Conservation (phyloP, 2,888 invertebrate genomes). For the Temnothorax ravouxi region DNA sequence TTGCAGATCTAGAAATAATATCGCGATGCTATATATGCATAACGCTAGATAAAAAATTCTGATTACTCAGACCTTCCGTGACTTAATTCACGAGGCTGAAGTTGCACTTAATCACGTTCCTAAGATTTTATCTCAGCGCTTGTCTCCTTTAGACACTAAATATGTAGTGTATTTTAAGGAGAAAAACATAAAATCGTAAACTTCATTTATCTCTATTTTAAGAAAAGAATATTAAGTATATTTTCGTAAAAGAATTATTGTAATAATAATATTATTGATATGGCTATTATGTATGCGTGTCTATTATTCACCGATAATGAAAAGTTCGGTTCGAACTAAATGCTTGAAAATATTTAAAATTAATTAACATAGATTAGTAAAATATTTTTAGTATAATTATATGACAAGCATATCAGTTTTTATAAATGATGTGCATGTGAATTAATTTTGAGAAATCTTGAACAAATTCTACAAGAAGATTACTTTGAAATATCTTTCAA, state of each 20-base stretch:
- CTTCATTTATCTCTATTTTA: not conserved
- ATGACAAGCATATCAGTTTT: not conserved
- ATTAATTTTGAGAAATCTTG: not conserved
- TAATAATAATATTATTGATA: not conserved
- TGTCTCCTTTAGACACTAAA: not conserved
- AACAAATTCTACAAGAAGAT: not conserved
- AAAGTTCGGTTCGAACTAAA: not conserved
- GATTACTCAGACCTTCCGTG: constrained; percentile 31
- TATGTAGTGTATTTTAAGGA: not conserved
- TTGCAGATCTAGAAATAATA: constrained; percentile 48
- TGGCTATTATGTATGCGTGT: not conserved
- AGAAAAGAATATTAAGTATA: not conserved
- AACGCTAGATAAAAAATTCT: constrained; percentile 25
- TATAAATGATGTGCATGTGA: not conserved
- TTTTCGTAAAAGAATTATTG: not conserved
- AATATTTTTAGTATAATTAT: not conserved
- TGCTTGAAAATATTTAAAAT: not conserved
- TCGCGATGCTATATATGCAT: constrained; percentile 18
- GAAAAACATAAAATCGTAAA: not conserved
- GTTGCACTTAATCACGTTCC: constrained; percentile 15
- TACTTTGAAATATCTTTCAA: not conserved
- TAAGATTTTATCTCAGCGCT: constrained; percentile 27
- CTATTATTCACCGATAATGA: not conserved
- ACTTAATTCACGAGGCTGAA: constrained; percentile 22
- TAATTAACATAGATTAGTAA: constrained; percentile 1